Percentiles rank a stretch among this genome's conserved stretches.
phyloP scores from a whole-genome alignment of 2,113 vertebrate species.

The Beaufortia kweichowensis region DNA sequence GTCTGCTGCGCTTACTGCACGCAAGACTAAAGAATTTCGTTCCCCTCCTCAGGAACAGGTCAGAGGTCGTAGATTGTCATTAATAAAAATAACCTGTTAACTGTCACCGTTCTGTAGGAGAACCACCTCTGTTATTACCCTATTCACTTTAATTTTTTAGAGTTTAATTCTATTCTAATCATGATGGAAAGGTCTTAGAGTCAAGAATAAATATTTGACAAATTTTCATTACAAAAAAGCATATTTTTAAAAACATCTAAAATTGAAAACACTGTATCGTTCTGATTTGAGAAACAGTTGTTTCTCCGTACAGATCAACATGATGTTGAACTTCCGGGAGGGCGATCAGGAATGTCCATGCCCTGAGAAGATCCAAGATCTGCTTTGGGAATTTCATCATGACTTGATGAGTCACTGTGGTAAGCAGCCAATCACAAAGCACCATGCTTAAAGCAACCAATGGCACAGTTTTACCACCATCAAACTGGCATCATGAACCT shows the following conservation, averaged over 20 bases:
- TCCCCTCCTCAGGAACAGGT: slow-evolving; percentile 96
- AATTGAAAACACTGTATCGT: too few relatives aligned
- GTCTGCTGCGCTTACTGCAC: slow-evolving; percentile 93
- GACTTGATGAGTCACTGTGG: slow-evolving; percentile 87
- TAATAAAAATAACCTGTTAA: too few relatives aligned
- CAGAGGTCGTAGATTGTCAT: slow-evolving; percentile 3
- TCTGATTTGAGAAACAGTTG: not conserved
- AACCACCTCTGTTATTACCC: too few relatives aligned
- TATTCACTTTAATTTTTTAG: too few relatives aligned
- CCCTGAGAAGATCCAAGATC: slow-evolving; percentile 82
- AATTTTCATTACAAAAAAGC: too few relatives aligned
- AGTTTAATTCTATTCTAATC: too few relatives aligned
- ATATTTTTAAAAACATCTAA: too few relatives aligned
- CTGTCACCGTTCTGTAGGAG: too few relatives aligned
- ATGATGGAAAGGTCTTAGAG: too few relatives aligned
- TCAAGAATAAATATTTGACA: too few relatives aligned
- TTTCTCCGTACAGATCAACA: slow-evolving; percentile 80
- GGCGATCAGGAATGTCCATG: slow-evolving; percentile 84
- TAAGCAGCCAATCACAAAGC: slow-evolving; percentile 56
- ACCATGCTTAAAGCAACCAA: not conserved
- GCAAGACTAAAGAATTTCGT: slow-evolving; percentile 92
- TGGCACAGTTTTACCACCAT: not conserved
- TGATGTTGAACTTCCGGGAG: slow-evolving; percentile 89
- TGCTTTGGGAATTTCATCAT: slow-evolving; percentile 87
- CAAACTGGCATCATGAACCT: not conserved